Evolutionary conservation across 2,797 vertebrate genomes (phyloP).

Genomic region (Tragopan temminckii): DNA sequence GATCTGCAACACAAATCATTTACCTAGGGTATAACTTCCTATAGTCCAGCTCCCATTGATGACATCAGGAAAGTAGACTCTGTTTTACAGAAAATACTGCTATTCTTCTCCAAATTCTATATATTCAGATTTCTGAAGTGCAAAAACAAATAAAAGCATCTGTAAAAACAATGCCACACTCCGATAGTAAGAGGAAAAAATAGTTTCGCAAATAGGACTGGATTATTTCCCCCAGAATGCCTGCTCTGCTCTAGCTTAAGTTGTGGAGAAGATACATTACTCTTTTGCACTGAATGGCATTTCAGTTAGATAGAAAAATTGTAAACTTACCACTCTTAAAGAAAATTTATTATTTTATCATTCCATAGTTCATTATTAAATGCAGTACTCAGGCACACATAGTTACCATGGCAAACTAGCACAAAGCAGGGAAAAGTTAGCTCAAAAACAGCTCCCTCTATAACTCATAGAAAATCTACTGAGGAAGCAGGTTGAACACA

Average conservation of each 20-base stretch:
- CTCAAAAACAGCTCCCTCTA: neutral
- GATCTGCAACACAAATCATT: neutral
- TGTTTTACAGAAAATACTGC: neutral
- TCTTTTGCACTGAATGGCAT: neutral
- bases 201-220: neutral
- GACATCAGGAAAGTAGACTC: neutral
- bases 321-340: neutral
- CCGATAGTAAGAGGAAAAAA: neutral
- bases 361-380: neutral
- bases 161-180: neutral
- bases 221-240: neutral
- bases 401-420: no score
- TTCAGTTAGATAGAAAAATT: neutral
- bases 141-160: neutral
- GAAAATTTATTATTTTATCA: neutral
- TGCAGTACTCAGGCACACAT: accelerated
- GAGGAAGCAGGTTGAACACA: neutral
- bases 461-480: neutral
- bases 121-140: neutral
- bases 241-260: neutral
- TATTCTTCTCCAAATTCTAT: neutral
- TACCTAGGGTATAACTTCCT: neutral
- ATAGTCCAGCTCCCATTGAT: neutral
- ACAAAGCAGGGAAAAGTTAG: neutral
- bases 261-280: neutral